phyloP scores from a whole-genome alignment of 2,888 invertebrate species.

The Idaea biselata region DNA sequence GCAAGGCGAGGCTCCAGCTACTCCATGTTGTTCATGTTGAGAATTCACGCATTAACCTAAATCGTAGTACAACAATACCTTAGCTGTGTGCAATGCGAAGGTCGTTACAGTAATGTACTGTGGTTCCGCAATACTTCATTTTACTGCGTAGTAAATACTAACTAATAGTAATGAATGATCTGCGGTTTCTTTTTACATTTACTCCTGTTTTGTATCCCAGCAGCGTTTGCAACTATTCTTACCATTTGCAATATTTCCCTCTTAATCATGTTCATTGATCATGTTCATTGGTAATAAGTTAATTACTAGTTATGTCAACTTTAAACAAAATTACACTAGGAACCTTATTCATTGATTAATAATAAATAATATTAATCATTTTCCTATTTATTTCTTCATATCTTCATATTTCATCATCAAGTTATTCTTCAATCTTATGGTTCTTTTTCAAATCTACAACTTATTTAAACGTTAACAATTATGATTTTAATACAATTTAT shows the following conservation, averaged over 20 bases:
- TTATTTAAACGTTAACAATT: no score
- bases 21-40: slow-evolving; percentile 30
- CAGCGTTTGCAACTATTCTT: not conserved
- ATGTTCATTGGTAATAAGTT: no score
- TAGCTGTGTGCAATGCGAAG: slow-evolving; percentile 11
- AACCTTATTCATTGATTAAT: no score
- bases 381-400: no score
- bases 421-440: no score
- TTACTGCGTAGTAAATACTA: not conserved
- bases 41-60: slow-evolving; percentile 30
- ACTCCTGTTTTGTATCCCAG: not conserved
- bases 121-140: slow-evolving; percentile 2
- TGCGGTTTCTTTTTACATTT: not conserved
- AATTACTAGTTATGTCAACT: no score
- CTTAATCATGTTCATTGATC: not conserved
- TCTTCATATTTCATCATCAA: no score
- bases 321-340: no score
- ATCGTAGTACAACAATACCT: slow-evolving; percentile 19
- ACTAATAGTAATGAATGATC: not conserved
- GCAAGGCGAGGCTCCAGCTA: slow-evolving; percentile 32
- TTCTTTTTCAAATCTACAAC: no score
- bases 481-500: no score
- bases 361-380: no score
- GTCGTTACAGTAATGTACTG: slow-evolving; percentile 7
- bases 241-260: not conserved